Base-by-base conservation (phyloP, 2,888 invertebrate species). In the Sinopyrophorus schimmeli region DNA sequence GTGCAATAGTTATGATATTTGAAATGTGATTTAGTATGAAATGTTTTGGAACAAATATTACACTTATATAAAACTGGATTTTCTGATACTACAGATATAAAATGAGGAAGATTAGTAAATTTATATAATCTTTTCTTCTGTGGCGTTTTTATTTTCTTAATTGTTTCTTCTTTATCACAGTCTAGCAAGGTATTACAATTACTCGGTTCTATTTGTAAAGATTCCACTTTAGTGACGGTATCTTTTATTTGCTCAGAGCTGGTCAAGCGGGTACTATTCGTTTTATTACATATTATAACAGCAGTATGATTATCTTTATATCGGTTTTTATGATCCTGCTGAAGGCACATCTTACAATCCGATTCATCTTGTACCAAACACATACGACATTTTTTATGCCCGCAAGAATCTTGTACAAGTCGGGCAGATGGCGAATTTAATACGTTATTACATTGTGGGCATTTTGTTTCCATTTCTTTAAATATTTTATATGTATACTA, bases 351-450 rank as follows among this genome's bases (percentile, higher is more conserved):
- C 54, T 74, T 71, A 64, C 88, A 88, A 7, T 82, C 82, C 21
- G 77, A 72, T 57, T 80, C 84, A 65, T 89, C 88, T 11, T 77
- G 74, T 18, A 88, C 66, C 27, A 89, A 74, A 66, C 89, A 89
- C 55, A 80, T 73, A 60, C 88, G 81, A 69, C 88, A 89, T 72
- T 89, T 89, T 42, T 77, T 77, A 68, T 89, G 88, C 2, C 88
- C 89, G 70, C 89, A 89, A 34, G 77, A 78, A 67, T 89, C 89
- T 37, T 82, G 83, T 9, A 89, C 82, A 41, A 88, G 72, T 40
- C 88, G 76, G 62, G 81, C 82, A 47, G 76, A 72, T 3, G 82
- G 79, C 27, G 72, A 70, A 60, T 80, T 79, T 21, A 80, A 75
- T 42, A 73, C 62, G 60, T 78, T 77, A 46, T 77, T 74, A 65